These are phyloP conservation scores for Agapornis canus DNA, from an alignment of 2,797 vertebrate genomes.

Conservation along the genomic window DNA sequence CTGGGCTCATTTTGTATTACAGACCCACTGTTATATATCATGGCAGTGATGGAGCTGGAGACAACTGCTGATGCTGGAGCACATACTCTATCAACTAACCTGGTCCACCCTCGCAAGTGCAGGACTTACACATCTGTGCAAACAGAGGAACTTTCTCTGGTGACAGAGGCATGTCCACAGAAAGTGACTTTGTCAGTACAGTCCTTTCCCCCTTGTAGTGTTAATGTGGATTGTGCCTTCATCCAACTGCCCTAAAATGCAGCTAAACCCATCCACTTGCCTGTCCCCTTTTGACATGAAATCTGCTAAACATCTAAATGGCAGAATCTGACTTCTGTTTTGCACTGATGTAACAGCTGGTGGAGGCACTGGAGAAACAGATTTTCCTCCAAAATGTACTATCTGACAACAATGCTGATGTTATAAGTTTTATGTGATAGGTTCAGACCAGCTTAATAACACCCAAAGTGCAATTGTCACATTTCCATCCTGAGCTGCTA, in stretches of 20 bases:
- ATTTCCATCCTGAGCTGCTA: neutral
- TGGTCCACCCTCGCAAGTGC: neutral
- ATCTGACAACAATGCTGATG: neutral
- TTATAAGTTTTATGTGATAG: neutral
- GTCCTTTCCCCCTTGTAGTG: neutral
- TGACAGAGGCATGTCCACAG: neutral
- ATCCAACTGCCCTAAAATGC: neutral
- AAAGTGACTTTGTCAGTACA: neutral
- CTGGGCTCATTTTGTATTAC: neutral
- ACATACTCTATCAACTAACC: neutral
- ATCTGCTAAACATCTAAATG: neutral
- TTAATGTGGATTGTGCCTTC: neutral
- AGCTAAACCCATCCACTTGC: neutral
- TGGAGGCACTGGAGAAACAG: neutral
- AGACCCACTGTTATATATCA: fast-evolving
- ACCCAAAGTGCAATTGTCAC: neutral
- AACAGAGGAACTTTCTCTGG: neutral
- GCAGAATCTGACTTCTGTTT: neutral
- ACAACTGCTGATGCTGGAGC: neutral
- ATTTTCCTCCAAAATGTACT: neutral
- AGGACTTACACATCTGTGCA: neutral
- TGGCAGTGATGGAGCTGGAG: neutral
- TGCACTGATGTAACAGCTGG: neutral
- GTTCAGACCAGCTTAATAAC: neutral
- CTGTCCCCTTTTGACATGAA: neutral